Evolutionary conservation across 2,113 vertebrate genomes (phyloP).

Genomic region (Hemichromis elongatus): DNA sequence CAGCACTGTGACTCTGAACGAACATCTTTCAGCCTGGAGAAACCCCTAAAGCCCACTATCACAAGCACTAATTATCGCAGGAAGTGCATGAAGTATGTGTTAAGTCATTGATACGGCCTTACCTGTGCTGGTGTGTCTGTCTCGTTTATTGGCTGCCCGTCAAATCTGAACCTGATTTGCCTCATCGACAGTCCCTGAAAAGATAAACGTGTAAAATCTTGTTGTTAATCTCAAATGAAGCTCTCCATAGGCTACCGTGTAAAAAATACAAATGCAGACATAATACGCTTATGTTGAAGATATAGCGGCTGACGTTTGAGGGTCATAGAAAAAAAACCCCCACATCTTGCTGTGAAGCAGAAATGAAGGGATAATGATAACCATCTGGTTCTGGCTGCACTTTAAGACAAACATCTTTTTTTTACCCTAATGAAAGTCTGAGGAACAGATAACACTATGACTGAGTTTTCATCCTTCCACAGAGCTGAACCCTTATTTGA

Average conservation of each 20-base stretch:
- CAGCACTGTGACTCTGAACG: neutral
- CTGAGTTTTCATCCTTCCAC: neutral
- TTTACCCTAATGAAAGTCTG: neutral
- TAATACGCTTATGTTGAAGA: neutral
- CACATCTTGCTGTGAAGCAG: neutral
- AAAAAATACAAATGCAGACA: neutral
- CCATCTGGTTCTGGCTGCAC: neutral
- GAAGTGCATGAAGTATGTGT: neutral
- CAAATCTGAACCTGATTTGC: constrained; percentile 99
- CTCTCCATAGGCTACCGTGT: neutral
- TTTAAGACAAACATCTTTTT: neutral
- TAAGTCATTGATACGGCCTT: neutral
- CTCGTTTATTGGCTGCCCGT: constrained; percentile 98
- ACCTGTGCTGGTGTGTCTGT: constrained; percentile 98
- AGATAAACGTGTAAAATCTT: neutral
- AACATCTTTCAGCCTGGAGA: neutral
- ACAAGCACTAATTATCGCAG: neutral
- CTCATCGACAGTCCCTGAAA: constrained; percentile 94
- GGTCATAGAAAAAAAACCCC: neutral
- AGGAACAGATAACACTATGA: neutral
- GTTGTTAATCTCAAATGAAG: neutral
- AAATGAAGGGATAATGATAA: constrained; percentile 1
- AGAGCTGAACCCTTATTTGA: neutral
- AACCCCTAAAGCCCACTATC: neutral
- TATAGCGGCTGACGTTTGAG: neutral